These are phyloP conservation scores for Eubasilissa splendida DNA, from an alignment of 2,888 invertebrate genomes.

Conservation along the genomic window DNA sequence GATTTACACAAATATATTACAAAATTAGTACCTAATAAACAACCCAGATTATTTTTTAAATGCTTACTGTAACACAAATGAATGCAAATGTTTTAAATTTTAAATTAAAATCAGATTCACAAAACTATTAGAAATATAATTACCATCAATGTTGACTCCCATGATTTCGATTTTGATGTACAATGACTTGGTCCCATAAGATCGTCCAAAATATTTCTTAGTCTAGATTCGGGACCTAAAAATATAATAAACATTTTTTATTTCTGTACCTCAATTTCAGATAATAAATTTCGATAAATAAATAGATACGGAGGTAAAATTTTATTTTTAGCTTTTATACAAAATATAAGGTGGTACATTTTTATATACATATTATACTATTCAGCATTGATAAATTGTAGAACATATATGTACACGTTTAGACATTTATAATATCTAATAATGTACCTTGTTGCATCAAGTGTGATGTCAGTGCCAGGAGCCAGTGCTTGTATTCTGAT, in stretches of 20 bases:
- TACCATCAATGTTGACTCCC: constrained; percentile 78
- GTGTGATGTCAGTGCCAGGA: constrained; percentile 73
- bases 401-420: background rate
- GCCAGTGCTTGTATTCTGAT: constrained; percentile 85
- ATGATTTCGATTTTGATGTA: constrained; percentile 72
- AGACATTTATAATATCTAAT: background rate
- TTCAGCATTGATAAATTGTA: background rate
- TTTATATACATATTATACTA: background rate
- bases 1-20: too few species aligned
- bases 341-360: too few species aligned
- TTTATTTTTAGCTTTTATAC: too few species aligned
- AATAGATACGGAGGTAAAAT: too few species aligned
- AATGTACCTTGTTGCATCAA: constrained; percentile 77
- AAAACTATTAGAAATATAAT: constrained; percentile 59
- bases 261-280: too few species aligned
- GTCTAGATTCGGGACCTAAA: constrained; percentile 79
- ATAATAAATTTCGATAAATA: too few species aligned
- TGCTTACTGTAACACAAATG: background rate
- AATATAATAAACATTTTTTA: constrained; percentile 40
- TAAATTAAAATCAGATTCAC: constrained; percentile 1
- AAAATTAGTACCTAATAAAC: too few species aligned
- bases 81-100: background rate
- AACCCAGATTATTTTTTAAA: too few species aligned
- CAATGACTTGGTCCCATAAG: constrained; percentile 84
- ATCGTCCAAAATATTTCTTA: constrained; percentile 83